Base-by-base conservation (phyloP, 92 coral and sea anemone genomes). In the Epizoanthus rinbou region DNA sequence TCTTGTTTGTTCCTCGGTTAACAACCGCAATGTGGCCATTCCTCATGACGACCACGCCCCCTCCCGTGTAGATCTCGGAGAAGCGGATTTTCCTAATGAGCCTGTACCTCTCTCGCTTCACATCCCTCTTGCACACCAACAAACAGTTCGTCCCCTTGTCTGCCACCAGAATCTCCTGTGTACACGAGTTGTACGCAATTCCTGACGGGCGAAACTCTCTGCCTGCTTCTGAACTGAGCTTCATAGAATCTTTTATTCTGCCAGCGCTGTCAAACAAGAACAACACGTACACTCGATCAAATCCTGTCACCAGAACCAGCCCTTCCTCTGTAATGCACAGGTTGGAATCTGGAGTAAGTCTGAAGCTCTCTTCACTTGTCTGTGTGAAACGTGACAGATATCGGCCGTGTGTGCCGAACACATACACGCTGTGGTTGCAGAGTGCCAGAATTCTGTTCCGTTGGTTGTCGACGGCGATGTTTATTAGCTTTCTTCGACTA, bases 21-120 rank as follows among this genome's bases (percentile, higher is more conserved):
- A 91, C 93, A 41, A 90, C 89, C 18, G 91, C 93, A 79, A 87
- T 85, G 80, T 90, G 91, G 35, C 93, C 93, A 67, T 90, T 88
- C 57, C 80, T 84, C 24, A 88, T 90, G 4, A 88, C 79, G 7
- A 81, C 76, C 4, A 83, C 84, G 4, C 91, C 93, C 11, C 93
- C 93, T 3, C 83, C 82, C 2, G 76, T 65, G 57, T 90, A 90
- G 33, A 69, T 84, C 54, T 84, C 91, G 25, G 89, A 80, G 75
- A 90, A 88, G 59, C 79, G 75, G 10, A 88, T 74, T 68, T 87
- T 83, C 37, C 93, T 79, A 58, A 88, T 50, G 43, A 90, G 84
- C 37, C 82, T 50, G 28, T 62, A 78, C 64, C 56, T 60, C 57
- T 78, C 41, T 25, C 41, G 21, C 64, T 14, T 8, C 9, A 69